These are phyloP conservation scores for Urocitellus parryii DNA, from an alignment of 2,113 vertebrate genomes.

Conservation along the genomic window DNA sequence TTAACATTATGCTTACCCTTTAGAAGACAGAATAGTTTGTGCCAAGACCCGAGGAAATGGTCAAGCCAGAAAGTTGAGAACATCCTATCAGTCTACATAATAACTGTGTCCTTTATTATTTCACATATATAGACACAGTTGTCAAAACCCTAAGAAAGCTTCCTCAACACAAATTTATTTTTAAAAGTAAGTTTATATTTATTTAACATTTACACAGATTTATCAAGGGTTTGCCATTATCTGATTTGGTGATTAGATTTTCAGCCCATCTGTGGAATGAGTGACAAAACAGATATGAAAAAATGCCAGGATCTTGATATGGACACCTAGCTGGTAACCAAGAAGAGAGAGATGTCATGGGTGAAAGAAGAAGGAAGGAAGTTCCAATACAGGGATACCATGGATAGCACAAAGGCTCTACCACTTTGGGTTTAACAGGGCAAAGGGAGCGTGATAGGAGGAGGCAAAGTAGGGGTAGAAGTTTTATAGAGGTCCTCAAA, in stretches of 20 bases:
- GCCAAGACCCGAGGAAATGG: conserved; percentile 25
- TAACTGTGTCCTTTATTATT: background rate
- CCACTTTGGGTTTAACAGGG: background rate
- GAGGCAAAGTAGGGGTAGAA: background rate
- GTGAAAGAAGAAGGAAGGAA: background rate
- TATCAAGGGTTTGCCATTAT: background rate
- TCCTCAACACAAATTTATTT: background rate
- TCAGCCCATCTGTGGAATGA: background rate
- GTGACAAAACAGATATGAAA: background rate
- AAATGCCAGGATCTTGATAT: background rate
- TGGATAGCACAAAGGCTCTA: background rate
- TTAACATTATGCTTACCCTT: background rate
- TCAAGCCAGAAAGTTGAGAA: conserved; percentile 13
- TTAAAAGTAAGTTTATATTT: background rate
- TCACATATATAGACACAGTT: background rate
- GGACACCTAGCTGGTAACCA: background rate
- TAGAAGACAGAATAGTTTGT: background rate
- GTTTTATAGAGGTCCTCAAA: background rate
- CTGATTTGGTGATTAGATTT: background rate
- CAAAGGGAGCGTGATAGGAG: background rate
- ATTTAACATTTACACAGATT: background rate
- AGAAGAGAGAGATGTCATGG: background rate
- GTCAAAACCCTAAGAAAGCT: background rate
- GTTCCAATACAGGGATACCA: background rate
- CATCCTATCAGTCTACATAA: background rate